Evolutionary conservation across 2,888 invertebrate genomes (phyloP).

Genomic region (Lathronympha strigana): DNA sequence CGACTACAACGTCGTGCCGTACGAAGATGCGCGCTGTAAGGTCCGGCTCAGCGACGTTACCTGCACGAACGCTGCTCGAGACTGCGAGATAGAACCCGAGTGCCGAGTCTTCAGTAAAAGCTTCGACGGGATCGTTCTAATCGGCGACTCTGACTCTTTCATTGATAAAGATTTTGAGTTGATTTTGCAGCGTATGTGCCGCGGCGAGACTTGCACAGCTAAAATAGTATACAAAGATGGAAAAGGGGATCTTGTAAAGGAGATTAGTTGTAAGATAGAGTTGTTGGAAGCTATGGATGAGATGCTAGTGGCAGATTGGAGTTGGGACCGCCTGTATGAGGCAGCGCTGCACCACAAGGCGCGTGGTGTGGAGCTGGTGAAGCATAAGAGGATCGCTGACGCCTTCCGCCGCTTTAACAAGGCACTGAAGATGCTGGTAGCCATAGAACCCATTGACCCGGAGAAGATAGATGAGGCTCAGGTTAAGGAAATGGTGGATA

Average conservation of each 20-base stretch:
- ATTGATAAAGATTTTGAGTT: slow-evolving; percentile 82
- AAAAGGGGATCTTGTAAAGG: slow-evolving; percentile 57
- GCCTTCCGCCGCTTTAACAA: slow-evolving; percentile 90
- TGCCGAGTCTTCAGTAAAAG: slow-evolving; percentile 65
- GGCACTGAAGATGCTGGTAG: slow-evolving; percentile 88
- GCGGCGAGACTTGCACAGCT: slow-evolving; percentile 72
- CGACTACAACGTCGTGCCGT: slow-evolving; percentile 70
- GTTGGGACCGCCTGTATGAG: slow-evolving; percentile 79
- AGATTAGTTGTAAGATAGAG: slow-evolving; percentile 72
- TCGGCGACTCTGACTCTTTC: slow-evolving; percentile 77
- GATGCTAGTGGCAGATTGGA: slow-evolving; percentile 83
- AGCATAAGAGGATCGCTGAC: slow-evolving; percentile 84
- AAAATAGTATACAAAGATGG: slow-evolving; percentile 65
- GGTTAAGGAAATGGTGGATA: slow-evolving; percentile 78
- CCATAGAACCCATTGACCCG: slow-evolving; percentile 84
- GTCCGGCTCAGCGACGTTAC: slow-evolving; percentile 63
- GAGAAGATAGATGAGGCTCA: slow-evolving; percentile 78
- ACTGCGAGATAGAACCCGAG: slow-evolving; percentile 62
- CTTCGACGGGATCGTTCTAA: slow-evolving; percentile 74
- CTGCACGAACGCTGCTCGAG: slow-evolving; percentile 58
- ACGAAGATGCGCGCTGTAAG: slow-evolving; percentile 75
- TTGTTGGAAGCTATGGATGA: slow-evolving; percentile 72
- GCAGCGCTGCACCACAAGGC: slow-evolving; percentile 82
- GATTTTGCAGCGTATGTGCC: slow-evolving; percentile 81
- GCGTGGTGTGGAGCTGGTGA: slow-evolving; percentile 86